Evolutionary conservation across 2,888 invertebrate genomes (phyloP).

Genomic region (Melikaiella ostensackeni): DNA sequence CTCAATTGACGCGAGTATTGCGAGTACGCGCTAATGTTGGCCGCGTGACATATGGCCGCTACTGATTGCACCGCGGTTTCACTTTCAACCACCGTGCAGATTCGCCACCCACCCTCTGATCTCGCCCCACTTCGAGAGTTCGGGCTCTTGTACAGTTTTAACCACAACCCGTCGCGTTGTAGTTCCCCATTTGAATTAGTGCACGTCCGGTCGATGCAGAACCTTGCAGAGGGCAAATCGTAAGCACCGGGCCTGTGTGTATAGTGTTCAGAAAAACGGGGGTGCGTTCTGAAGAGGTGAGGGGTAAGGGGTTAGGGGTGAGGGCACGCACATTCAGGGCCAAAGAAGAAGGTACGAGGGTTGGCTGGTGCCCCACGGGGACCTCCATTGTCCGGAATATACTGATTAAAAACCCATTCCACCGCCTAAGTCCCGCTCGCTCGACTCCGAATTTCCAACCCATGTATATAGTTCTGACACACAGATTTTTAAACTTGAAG

Average conservation of each 20-base stretch:
- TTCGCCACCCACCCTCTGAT: conserved; percentile 42
- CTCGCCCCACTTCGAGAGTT: conserved; percentile 6
- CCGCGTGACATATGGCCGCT: conserved; percentile 69
- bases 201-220: conserved; percentile 61
- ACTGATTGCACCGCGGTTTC: conserved; percentile 66
- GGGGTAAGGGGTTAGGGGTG: conserved; percentile 59
- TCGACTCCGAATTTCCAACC: conserved; percentile 52
- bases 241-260: conserved; percentile 46
- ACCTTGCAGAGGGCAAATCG: conserved; percentile 50
- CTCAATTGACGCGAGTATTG: conserved; percentile 54
- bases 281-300: conserved; percentile 43
- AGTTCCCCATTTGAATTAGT: conserved; percentile 57
- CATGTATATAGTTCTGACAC: not conserved
- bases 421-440: conserved; percentile 57
- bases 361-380: conserved; percentile 70
- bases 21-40: conserved; percentile 63
- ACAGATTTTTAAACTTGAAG: not conserved
- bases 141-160: conserved; percentile 30
- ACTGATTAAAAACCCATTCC: conserved; percentile 76
- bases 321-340: conserved; percentile 63
- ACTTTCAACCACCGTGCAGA: conserved; percentile 62
- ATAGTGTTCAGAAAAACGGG: conserved; percentile 45
- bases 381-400: conserved; percentile 73
- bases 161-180: conserved; percentile 6
- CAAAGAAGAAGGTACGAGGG: conserved; percentile 68